Base-by-base conservation (phyloP, 1,140 invertebrate species). In the Bicyclus anynana region DNA sequence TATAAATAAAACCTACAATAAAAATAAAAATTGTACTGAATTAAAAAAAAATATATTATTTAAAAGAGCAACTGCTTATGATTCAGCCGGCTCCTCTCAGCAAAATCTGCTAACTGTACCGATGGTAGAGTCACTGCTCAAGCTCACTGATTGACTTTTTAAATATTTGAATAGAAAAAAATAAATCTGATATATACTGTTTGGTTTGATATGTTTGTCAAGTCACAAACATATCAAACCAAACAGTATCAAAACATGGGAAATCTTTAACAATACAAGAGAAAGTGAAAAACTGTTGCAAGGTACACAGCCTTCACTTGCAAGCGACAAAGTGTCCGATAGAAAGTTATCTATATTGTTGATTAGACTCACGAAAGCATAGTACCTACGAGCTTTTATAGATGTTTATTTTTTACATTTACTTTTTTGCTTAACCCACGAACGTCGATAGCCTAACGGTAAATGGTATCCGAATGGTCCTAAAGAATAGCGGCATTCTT, bases 331-430 rank as follows among this genome's bases (percentile, higher is more conserved):
- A 40, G 59, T 54, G 55, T 33, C 7, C 26, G 51, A 48, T 65
- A 65, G 67, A 69, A 69, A 69, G 67, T 59, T 46, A 38, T 38
- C 35, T 48, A 59, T 62, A 57, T 59, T 59, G 55, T 53, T 59
- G 56, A 67, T 67, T 60, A 57, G 51, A 52, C 50, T 67, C 65
- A 53, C 53, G 49, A 62, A 42, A 33, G 51, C 18, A n/a, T n/a
- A n/a, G n/a, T 12, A 49, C 17, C 21, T 40, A 29, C 23, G 20
- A 57, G 54, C 54, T 57, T 57, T 57, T 48, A 57, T 23, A 21
- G 46, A 44, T 18, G 26, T 17, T 35, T 33, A 0, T 53, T 53
- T 53, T 53, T 47, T 29, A 2, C 20, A 1, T 2, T 42, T 29
- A 44, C 12, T 12, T 44, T n/a, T 44, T 44, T 44, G 16, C 16